A percentile compares a stretch with the other conserved stretches of the same genome.
Conservation (phyloP, 1,140 invertebrate genomes). For the Pseudobourletiella spinata region DNA sequence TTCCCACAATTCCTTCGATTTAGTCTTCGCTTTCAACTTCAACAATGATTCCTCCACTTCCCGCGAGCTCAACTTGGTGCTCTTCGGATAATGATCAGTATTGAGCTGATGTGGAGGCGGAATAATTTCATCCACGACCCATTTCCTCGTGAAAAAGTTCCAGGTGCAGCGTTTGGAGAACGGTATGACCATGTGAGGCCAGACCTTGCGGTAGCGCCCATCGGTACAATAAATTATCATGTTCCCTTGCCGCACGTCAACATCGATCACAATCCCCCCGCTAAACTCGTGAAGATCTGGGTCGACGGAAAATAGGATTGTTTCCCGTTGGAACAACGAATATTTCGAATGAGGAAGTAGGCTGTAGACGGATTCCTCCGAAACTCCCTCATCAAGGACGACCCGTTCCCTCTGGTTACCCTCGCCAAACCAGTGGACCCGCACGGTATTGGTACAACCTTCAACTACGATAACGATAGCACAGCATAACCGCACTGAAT, state of each 20-base stretch:
- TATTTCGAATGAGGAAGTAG: slow-evolving; percentile 15
- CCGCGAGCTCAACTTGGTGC: neutral
- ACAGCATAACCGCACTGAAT: neutral
- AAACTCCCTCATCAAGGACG: slow-evolving; percentile 13
- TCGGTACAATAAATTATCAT: slow-evolving; percentile 12
- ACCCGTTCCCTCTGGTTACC: neutral
- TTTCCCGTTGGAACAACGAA: slow-evolving; percentile 16
- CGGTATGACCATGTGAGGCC: slow-evolving; percentile 23
- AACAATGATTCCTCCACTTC: neutral
- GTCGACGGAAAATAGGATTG: slow-evolving; percentile 24
- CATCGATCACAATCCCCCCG: slow-evolving; percentile 20
- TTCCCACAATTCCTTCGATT: slow-evolving; percentile 12
- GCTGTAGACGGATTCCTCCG: slow-evolving; percentile 23
- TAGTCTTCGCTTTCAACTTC: neutral
- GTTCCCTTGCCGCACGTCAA: slow-evolving; percentile 22
- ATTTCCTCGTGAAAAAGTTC: slow-evolving; percentile 29
- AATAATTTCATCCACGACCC: slow-evolving; percentile 17
- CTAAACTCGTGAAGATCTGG: neutral
- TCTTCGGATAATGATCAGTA: slow-evolving; percentile 8
- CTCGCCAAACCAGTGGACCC: slow-evolving; percentile 13
- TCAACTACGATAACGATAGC: neutral
- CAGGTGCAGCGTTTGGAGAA: slow-evolving; percentile 19
- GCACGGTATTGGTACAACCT: neutral
- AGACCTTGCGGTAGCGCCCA: neutral
- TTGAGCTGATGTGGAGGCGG: slow-evolving; percentile 24